Evolutionary conservation across 2,888 invertebrate genomes (phyloP).

Genomic region (Crematogaster levior): DNA sequence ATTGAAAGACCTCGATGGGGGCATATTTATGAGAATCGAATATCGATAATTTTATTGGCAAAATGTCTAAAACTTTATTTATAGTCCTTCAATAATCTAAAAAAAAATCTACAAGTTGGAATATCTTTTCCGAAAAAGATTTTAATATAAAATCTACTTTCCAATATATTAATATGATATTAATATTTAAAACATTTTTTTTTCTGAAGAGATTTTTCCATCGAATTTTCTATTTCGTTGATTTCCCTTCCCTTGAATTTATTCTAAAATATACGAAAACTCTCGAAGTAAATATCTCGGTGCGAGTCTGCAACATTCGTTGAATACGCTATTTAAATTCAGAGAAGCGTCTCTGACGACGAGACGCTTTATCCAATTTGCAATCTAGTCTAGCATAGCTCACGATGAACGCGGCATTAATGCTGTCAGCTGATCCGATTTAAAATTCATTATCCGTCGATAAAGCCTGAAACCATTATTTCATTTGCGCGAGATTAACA

Average conservation of each 20-base stretch:
- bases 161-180: background rate
- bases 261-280: conserved; percentile 9
- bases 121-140: background rate
- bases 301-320: conserved; percentile 19
- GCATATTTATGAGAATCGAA: conserved; percentile 34
- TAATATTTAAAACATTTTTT: background rate
- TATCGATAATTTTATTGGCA: conserved; percentile 25
- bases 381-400: conserved; percentile 71
- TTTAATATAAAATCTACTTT: background rate
- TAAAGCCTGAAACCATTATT: conserved; percentile 77
- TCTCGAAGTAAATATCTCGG: conserved; percentile 32
- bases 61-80: background rate
- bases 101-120: background rate
- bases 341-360: conserved; percentile 46
- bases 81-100: background rate
- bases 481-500: conserved; percentile 77
- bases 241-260: conserved; percentile 1
- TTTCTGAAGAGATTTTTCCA: background rate
- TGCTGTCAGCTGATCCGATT: conserved; percentile 75
- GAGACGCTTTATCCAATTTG: conserved; percentile 71
- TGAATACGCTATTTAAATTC: conserved; percentile 49
- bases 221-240: background rate
- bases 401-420: conserved; percentile 70
- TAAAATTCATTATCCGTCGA: conserved; percentile 77
- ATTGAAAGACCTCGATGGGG: conserved; percentile 33